A percentile compares a stretch with the other conserved stretches of the same genome.
phyloP scores from a whole-genome alignment of 2,113 vertebrate genomes.

The Willisornis vidua region DNA sequence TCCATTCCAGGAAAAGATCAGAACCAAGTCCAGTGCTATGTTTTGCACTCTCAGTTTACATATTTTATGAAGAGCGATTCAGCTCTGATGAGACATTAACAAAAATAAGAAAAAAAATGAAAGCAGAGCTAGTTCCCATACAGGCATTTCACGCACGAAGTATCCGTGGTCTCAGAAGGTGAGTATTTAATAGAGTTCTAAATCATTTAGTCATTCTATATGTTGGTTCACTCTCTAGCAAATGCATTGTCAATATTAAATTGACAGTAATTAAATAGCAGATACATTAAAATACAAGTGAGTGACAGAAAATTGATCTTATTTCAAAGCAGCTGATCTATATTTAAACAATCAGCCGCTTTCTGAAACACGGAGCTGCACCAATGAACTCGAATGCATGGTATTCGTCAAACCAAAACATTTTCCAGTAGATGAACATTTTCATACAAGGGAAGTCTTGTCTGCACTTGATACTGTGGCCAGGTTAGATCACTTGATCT shows the following conservation, averaged over 20 bases:
- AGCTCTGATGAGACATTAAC: neutral
- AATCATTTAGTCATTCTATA: neutral
- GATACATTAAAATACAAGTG: neutral
- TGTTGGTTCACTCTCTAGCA: neutral
- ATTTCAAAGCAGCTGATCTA: neutral
- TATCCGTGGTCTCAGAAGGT: neutral
- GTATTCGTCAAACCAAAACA: neutral
- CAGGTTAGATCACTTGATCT: neutral
- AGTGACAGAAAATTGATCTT: neutral
- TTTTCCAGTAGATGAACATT: neutral
- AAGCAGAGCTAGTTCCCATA: neutral
- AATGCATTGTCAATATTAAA: neutral
- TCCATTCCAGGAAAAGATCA: neutral
- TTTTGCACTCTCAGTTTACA: neutral
- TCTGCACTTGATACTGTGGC: neutral
- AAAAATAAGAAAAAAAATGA: neutral
- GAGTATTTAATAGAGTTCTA: neutral
- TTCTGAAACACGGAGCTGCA: neutral
- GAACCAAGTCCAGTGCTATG: neutral
- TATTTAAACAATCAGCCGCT: neutral
- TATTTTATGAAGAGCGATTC: neutral
- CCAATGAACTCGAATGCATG: neutral
- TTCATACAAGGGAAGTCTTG: neutral
- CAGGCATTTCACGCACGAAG: neutral
- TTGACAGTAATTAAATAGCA: neutral